phyloP scores from a whole-genome alignment of 2,888 invertebrate genomes.

The Microdon myrmicae region DNA sequence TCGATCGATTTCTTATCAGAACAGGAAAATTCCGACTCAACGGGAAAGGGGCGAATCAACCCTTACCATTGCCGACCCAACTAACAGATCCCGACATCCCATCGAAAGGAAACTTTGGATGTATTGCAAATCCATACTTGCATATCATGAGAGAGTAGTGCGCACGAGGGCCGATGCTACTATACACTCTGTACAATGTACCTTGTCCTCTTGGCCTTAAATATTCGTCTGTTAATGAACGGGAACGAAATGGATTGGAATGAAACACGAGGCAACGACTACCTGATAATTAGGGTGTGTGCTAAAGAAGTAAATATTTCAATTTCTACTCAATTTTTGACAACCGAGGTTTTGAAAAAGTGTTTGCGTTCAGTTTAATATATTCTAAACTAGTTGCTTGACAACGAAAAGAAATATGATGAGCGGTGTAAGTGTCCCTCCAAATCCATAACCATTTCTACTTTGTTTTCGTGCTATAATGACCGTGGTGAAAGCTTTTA shows the following conservation, averaged over 20 bases:
- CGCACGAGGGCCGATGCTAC: slow-evolving; percentile 7
- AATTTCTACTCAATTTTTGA: slow-evolving; percentile 5
- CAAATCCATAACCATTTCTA: not conserved
- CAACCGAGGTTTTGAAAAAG: not conserved
- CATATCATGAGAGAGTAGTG: no score
- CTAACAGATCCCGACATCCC: no score
- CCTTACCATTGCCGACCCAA: slow-evolving; percentile 7
- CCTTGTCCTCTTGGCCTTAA: slow-evolving; percentile 24
- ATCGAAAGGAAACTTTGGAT: slow-evolving; percentile 40
- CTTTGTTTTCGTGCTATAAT: not conserved
- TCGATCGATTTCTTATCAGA: slow-evolving; percentile 55
- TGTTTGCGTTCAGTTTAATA: not conserved
- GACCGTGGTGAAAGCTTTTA: slow-evolving; percentile 6
- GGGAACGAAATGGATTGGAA: slow-evolving; percentile 10
- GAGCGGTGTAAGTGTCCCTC: not conserved
- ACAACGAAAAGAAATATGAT: slow-evolving; percentile 11
- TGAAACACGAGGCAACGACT: slow-evolving; percentile 1
- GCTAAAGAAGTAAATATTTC: slow-evolving; percentile 11
- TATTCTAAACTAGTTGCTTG: slow-evolving; percentile 2
- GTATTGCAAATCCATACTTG: slow-evolving; percentile 49
- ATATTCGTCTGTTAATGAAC: slow-evolving; percentile 8
- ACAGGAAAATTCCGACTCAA: slow-evolving; percentile 45
- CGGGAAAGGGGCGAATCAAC: slow-evolving; percentile 40
- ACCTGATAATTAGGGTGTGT: slow-evolving; percentile 21
- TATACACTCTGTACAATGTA: no score